Percentiles rank a stretch among this genome's conserved stretches.
Evolutionary conservation across 2,113 vertebrate genomes (phyloP).

Genomic region (Pteronura brasiliensis): DNA sequence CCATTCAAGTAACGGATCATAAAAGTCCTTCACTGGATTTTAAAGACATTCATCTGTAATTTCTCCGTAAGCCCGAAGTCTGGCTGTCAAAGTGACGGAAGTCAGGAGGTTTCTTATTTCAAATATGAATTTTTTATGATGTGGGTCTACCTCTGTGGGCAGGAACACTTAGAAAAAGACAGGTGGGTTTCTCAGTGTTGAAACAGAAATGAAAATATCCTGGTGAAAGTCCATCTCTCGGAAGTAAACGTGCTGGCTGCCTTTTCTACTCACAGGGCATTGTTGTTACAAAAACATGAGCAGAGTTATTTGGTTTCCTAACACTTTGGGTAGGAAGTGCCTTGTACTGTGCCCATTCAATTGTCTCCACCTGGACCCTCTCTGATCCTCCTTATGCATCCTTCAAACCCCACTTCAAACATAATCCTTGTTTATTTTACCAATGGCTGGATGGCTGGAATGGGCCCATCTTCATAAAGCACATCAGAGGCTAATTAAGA

Average conservation of each 20-base stretch:
- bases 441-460: background rate
- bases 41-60: slow-evolving; percentile 61
- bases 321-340: background rate
- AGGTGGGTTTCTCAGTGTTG: slow-evolving; percentile 45
- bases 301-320: background rate
- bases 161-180: slow-evolving; percentile 47
- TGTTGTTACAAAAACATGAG: background rate
- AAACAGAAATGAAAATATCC: slow-evolving; percentile 34
- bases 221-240: background rate
- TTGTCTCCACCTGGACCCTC: background rate
- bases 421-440: slow-evolving; percentile 31
- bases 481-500: background rate
- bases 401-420: background rate
- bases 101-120: slow-evolving; percentile 53
- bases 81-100: slow-evolving; percentile 47
- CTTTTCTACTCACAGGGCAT: background rate
- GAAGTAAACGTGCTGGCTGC: background rate
- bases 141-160: slow-evolving; percentile 48
- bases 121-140: slow-evolving; percentile 61
- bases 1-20: slow-evolving; percentile 52
- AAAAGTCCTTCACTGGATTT: slow-evolving; percentile 51
- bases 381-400: background rate
- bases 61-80: slow-evolving; percentile 24
- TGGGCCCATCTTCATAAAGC: background rate
- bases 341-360: background rate